A percentile compares a stretch with the other conserved stretches of the same genome.
Evolutionary conservation across 2,888 invertebrate genomes (phyloP).

Genomic region (Aphodius sticticus): DNA sequence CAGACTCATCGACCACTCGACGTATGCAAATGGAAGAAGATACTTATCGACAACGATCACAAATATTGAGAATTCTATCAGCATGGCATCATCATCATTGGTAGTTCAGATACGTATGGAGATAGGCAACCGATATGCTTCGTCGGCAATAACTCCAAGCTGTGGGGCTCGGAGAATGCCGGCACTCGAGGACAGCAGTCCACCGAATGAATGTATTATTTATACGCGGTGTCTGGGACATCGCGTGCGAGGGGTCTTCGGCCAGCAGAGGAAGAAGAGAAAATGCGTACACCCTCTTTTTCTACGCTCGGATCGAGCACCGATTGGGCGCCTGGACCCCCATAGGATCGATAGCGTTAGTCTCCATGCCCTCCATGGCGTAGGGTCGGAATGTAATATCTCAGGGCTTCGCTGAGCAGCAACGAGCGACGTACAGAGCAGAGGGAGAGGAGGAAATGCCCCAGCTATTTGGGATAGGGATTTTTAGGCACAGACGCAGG

Average conservation of each 20-base stretch:
- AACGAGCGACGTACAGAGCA: slow-evolving; percentile 24
- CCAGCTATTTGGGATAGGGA: slow-evolving; percentile 48
- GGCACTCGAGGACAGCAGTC: neutral
- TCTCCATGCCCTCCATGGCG: slow-evolving; percentile 41
- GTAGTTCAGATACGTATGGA: neutral
- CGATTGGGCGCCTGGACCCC: slow-evolving; percentile 46
- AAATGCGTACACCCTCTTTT: slow-evolving; percentile 35
- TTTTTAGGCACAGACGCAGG: slow-evolving; percentile 45
- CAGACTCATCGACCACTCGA: too few species aligned
- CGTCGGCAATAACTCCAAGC: neutral
- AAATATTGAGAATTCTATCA: neutral
- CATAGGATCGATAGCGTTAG: neutral
- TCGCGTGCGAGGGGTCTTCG: neutral
- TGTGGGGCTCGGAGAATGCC: too few species aligned
- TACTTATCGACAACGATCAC: neutral
- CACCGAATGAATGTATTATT: slow-evolving; percentile 4
- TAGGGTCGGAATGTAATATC: slow-evolving; percentile 50
- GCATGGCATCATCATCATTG: neutral
- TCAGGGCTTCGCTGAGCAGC: slow-evolving; percentile 15
- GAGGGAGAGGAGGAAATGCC: slow-evolving; percentile 41
- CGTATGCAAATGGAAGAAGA: too few species aligned
- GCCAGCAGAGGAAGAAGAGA: slow-evolving; percentile 27
- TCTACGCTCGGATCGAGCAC: slow-evolving; percentile 34
- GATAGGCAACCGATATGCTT: neutral
- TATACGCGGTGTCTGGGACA: neutral